phyloP scores from a whole-genome alignment of 2,113 vertebrate genomes.

The Pteruthius melanotis region DNA sequence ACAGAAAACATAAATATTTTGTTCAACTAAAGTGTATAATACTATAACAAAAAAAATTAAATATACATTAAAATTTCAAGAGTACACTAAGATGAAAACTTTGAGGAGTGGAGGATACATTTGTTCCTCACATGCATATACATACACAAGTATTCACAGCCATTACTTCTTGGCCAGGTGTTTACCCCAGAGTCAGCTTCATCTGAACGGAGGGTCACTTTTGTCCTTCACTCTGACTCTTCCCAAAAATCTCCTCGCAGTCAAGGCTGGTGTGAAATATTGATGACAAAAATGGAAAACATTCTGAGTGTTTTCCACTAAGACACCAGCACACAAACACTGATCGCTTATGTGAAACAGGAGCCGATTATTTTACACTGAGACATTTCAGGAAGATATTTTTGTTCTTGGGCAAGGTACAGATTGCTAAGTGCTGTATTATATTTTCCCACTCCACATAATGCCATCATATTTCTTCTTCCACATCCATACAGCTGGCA shows the following conservation, averaged over 20 bases:
- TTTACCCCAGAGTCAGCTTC: not conserved
- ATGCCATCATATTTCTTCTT: not conserved
- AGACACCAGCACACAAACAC: not conserved
- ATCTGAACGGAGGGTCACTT: not conserved
- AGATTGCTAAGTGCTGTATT: not conserved
- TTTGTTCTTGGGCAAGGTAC: not conserved
- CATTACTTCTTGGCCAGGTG: not conserved
- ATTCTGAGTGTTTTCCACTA: not conserved
- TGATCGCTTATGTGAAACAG: not conserved
- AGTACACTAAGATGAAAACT: not conserved
- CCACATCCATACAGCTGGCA: not conserved
- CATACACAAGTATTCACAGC: not conserved
- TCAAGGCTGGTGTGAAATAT: not conserved
- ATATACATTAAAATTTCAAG: not conserved
- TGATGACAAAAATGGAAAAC: not conserved
- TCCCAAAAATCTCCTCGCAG: not conserved
- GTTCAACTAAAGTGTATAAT: not conserved
- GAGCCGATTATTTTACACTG: not conserved
- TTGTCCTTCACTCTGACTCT: not conserved
- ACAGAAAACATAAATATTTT: not conserved
- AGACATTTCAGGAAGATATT: not conserved
- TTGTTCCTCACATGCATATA: fast-evolving
- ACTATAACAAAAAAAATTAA: not conserved
- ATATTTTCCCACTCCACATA: not conserved
- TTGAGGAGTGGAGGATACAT: not conserved